Percentiles rank a stretch among this genome's conserved stretches.
These are phyloP conservation scores for Ondatra zibethicus DNA, from an alignment of 2,113 vertebrate genomes.

Conservation along the genomic window DNA sequence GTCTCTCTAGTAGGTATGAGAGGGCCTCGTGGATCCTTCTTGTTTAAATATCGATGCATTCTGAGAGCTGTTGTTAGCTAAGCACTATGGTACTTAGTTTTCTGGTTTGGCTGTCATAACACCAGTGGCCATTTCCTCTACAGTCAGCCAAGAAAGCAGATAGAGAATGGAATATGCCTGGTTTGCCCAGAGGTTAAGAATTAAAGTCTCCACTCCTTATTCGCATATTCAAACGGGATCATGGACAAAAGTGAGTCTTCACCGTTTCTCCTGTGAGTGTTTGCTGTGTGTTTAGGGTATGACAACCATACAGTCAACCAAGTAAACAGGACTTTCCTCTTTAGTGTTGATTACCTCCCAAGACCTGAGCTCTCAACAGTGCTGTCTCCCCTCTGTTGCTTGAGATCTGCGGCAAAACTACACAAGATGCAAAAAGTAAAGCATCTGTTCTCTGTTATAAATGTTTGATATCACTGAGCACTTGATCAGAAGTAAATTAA, in stretches of 20 bases:
- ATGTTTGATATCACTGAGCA: constrained; percentile 25
- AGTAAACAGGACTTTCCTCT: background rate
- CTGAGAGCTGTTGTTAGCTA: background rate
- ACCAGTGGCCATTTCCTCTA: background rate
- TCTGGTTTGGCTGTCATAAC: background rate
- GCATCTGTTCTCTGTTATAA: background rate
- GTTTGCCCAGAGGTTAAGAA: background rate
- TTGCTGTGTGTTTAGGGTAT: background rate
- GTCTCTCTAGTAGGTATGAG: background rate
- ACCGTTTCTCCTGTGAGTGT: background rate
- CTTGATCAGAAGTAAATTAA: constrained; percentile 44
- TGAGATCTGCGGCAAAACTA: background rate
- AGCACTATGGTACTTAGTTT: background rate
- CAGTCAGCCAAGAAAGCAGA: background rate
- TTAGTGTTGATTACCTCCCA: background rate
- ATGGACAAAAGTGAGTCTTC: background rate
- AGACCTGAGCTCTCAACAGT: background rate
- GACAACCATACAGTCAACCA: constrained; percentile 11
- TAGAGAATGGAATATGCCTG: background rate
- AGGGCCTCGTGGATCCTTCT: background rate
- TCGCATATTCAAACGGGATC: background rate
- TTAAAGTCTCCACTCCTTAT: background rate
- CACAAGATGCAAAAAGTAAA: constrained; percentile 43
- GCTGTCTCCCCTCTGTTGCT: background rate
- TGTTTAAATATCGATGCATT: background rate